A percentile compares a stretch with the other conserved stretches of the same genome.
Evolutionary conservation across 2,797 vertebrate species (phyloP).

Genomic region (Sebastes flavidus): DNA sequence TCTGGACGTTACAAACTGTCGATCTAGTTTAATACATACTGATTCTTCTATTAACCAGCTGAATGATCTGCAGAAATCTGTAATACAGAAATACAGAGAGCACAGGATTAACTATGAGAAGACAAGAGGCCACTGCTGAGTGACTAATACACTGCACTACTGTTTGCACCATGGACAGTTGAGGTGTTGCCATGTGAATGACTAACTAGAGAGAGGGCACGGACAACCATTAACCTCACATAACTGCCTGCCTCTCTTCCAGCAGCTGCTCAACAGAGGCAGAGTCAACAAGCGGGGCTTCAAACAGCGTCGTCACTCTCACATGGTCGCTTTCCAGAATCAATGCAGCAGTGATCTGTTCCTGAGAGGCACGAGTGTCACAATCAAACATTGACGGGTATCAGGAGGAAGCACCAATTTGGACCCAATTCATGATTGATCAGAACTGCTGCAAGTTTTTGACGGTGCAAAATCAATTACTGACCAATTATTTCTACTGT

Average conservation of each 20-base stretch:
- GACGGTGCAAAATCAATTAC: constrained; percentile 2
- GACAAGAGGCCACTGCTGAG: constrained; percentile 36
- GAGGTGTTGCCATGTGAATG: constrained; percentile 68
- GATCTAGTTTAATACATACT: not conserved
- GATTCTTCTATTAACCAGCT: not conserved
- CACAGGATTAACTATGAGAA: not conserved
- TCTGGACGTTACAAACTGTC: not conserved
- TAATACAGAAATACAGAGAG: not conserved
- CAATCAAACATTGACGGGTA: constrained; percentile 21
- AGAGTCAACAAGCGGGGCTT: constrained; percentile 63
- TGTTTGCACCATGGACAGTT: constrained; percentile 55
- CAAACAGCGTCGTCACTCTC: constrained; percentile 55
- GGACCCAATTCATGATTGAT: not conserved
- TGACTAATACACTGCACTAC: constrained; percentile 53
- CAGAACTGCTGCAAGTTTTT: not conserved
- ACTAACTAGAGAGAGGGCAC: constrained; percentile 66
- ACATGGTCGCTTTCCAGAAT: constrained; percentile 44
- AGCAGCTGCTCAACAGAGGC: constrained; percentile 66
- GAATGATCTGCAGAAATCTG: constrained; percentile 6
- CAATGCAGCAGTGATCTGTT: constrained; percentile 39
- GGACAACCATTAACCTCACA: constrained; percentile 73
- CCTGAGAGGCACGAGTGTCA: constrained; percentile 35
- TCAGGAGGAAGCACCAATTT: constrained; percentile 9
- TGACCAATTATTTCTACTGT: not conserved
- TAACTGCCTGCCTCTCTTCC: constrained; percentile 59